These are phyloP conservation scores for Crenuchus spilurus DNA, from an alignment of 2,797 vertebrate species.

Conservation along the genomic window DNA sequence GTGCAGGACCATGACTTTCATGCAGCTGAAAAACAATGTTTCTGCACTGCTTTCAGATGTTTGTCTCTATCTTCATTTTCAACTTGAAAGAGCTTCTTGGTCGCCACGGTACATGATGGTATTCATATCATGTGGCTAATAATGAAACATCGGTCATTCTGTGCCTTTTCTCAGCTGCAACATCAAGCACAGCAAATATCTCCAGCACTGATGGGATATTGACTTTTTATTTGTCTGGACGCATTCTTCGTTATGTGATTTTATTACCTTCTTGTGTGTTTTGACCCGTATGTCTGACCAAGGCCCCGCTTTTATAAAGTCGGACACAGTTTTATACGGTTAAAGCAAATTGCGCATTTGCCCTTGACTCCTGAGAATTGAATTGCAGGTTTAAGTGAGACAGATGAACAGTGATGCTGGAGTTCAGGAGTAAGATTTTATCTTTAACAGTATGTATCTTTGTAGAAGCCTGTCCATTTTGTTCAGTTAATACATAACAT, in stretches of 20 bases:
- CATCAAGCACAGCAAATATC: neutral
- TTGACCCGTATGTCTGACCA: neutral
- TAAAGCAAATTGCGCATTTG: neutral
- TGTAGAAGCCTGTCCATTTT: no score
- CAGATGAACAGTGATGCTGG: no score
- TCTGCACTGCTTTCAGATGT: neutral
- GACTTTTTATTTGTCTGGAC: neutral
- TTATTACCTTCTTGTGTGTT: neutral
- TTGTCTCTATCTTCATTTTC: neutral
- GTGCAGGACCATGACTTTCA: no score
- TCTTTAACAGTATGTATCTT: no score
- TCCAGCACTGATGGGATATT: slow-evolving; percentile 6
- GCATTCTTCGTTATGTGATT: neutral
- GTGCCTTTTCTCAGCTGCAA: neutral
- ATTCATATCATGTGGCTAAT: slow-evolving; percentile 6
- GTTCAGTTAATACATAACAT: no score
- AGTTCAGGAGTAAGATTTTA: no score
- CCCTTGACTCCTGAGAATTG: neutral
- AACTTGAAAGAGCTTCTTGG: no score
- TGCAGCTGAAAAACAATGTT: no score
- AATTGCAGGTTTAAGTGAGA: neutral
- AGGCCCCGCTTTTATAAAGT: neutral
- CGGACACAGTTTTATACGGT: neutral
- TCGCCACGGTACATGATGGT: no score
- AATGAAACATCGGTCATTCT: no score